These are phyloP conservation scores for Heptranchias perlo DNA, from an alignment of 2,113 vertebrate genomes.

Conservation along the genomic window DNA sequence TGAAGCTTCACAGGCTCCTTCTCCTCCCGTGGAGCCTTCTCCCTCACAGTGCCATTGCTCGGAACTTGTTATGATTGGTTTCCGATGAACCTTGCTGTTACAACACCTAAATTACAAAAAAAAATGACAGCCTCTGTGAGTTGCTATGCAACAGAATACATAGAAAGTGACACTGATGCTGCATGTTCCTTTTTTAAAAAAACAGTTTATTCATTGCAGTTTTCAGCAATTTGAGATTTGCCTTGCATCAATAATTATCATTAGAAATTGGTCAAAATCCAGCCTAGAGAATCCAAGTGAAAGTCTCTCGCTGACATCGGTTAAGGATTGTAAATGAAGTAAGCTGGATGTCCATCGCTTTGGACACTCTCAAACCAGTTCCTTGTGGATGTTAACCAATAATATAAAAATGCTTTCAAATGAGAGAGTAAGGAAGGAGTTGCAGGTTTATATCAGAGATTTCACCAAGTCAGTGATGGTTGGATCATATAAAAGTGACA, in stretches of 20 bases:
- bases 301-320: neutral
- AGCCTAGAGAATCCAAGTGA: neutral
- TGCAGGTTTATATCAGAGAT: neutral
- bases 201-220: constrained; percentile 12
- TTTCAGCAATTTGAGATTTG: constrained; percentile 1
- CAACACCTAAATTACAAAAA: neutral
- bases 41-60: neutral
- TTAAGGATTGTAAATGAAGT: constrained; percentile 3
- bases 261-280: neutral
- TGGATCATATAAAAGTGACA: neutral
- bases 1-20: constrained; percentile 13
- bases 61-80: neutral
- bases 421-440: neutral
- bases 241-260: neutral
- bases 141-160: constrained; percentile 24
- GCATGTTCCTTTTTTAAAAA: neutral
- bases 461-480: neutral
- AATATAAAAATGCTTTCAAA: neutral
- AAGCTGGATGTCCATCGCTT: neutral
- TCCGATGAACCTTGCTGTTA: neutral
- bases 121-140: neutral
- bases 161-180: neutral
- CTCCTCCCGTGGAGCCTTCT: neutral
- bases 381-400: neutral
- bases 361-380: neutral